Conservation (phyloP, 2,113 vertebrate genomes). For the Phrynocephalus versicolor region DNA sequence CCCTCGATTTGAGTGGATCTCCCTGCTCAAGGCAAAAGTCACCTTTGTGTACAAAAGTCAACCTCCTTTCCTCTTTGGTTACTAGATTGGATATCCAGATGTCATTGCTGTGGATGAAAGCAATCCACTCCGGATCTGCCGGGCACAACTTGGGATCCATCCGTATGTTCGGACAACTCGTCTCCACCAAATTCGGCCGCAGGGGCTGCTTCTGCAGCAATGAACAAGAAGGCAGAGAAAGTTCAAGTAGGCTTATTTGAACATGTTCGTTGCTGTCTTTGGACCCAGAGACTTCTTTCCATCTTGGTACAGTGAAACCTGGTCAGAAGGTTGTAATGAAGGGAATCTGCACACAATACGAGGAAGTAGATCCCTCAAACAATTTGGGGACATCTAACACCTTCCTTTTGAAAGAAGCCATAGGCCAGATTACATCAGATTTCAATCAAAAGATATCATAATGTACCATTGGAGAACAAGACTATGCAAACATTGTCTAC, state of each 20-base stretch:
- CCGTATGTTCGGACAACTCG: conserved; percentile 83
- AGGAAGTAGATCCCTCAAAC: neutral
- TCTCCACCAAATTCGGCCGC: conserved; percentile 78
- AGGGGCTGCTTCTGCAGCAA: conserved; percentile 78
- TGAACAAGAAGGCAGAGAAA: neutral
- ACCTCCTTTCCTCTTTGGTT: conserved; percentile 79
- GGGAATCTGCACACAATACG: too few species aligned
- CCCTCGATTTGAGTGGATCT: too few species aligned
- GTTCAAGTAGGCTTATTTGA: neutral
- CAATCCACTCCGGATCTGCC: conserved; percentile 82
- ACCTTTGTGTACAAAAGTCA: conserved; percentile 84
- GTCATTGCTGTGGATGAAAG: conserved; percentile 83
- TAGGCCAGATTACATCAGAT: neutral
- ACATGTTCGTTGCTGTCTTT: neutral
- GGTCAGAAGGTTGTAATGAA: too few species aligned
- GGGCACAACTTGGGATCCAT: conserved; percentile 86
- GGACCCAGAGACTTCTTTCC: neutral
- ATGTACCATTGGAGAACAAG: too few species aligned
- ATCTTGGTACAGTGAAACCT: neutral
- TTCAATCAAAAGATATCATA: neutral
- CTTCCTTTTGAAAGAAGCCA: neutral
- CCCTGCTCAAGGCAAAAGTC: conserved; percentile 34
- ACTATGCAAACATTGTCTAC: too few species aligned
- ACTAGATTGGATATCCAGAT: conserved; percentile 81
- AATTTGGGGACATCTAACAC: neutral